phyloP scores from a whole-genome alignment of 2,888 invertebrate species.

The Scaptomyza parva region DNA sequence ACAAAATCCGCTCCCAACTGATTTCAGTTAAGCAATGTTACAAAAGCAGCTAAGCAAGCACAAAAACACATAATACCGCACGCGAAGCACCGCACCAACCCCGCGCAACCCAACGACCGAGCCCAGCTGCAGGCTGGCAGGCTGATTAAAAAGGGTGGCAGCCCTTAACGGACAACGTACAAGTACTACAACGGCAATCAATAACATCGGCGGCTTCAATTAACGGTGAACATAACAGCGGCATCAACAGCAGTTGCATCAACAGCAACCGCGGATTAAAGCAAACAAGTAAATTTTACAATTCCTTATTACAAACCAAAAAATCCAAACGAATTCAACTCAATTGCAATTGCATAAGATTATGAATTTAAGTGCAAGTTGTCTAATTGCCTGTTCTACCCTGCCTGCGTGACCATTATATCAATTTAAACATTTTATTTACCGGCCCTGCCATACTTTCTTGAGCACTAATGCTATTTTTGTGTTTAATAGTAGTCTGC shows the following conservation, averaged over 20 bases:
- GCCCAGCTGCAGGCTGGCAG: constrained; percentile 37
- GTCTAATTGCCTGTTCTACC: constrained; percentile 27
- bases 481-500: constrained; percentile 10
- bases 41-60: constrained; percentile 48
- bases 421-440: background rate
- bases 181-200: constrained; percentile 26
- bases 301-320: constrained; percentile 64
- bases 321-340: constrained; percentile 39
- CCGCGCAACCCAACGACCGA: constrained; percentile 19
- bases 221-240: constrained; percentile 9
- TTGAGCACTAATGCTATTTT: background rate
- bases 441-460: constrained; percentile 1
- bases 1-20: constrained; percentile 72
- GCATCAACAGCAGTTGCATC: constrained; percentile 16
- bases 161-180: constrained; percentile 32
- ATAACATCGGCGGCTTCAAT: constrained; percentile 31
- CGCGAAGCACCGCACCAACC: constrained; percentile 38
- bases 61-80: constrained; percentile 51
- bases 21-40: constrained; percentile 71
- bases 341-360: constrained; percentile 56
- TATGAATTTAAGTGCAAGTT: constrained; percentile 39
- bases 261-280: constrained; percentile 49
- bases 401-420: constrained; percentile 9
- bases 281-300: constrained; percentile 80
- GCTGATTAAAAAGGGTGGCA: constrained; percentile 42